These are phyloP conservation scores for Cynoglossus semilaevis DNA, from an alignment of 2,113 vertebrate species.

Conservation along the genomic window DNA sequence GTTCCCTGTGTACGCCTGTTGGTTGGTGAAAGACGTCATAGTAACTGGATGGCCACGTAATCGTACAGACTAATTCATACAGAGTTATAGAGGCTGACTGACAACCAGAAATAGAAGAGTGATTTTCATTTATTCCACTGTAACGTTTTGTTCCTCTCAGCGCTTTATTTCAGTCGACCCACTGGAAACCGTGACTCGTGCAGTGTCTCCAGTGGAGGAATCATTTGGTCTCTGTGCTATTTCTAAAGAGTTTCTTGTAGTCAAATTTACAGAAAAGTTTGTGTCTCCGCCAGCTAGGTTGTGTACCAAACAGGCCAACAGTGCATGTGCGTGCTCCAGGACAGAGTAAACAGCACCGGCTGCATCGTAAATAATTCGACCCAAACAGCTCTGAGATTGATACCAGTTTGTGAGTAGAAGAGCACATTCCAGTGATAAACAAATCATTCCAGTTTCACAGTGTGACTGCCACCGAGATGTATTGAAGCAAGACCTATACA, in stretches of 20 bases:
- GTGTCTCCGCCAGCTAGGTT: neutral
- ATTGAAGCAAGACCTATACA: neutral
- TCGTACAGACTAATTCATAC: constrained; percentile 15
- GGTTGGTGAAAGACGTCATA: constrained; percentile 45
- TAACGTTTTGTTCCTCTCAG: constrained; percentile 5
- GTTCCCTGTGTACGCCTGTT: constrained; percentile 27
- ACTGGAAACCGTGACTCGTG: neutral
- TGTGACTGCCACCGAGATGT: neutral
- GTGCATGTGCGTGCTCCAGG: neutral
- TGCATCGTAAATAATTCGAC: constrained; percentile 18
- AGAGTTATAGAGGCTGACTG: no score
- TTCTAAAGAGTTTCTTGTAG: constrained; percentile 10
- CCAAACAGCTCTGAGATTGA: constrained; percentile 11
- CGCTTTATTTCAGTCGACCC: constrained; percentile 1
- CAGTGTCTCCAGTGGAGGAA: neutral
- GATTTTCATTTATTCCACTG: constrained; percentile 13
- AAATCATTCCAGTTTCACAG: neutral
- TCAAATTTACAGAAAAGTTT: neutral
- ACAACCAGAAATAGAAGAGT: constrained; percentile 1
- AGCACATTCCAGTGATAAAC: constrained; percentile 3
- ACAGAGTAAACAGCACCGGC: constrained; percentile 12
- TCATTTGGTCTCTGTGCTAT: neutral
- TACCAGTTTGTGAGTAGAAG: neutral
- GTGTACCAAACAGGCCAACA: neutral
- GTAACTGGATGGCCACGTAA: constrained; percentile 49